Percentiles rank a stretch among this genome's conserved stretches.
phyloP scores from a whole-genome alignment of 2,113 vertebrate species.

The Heteronetta atricapilla region DNA sequence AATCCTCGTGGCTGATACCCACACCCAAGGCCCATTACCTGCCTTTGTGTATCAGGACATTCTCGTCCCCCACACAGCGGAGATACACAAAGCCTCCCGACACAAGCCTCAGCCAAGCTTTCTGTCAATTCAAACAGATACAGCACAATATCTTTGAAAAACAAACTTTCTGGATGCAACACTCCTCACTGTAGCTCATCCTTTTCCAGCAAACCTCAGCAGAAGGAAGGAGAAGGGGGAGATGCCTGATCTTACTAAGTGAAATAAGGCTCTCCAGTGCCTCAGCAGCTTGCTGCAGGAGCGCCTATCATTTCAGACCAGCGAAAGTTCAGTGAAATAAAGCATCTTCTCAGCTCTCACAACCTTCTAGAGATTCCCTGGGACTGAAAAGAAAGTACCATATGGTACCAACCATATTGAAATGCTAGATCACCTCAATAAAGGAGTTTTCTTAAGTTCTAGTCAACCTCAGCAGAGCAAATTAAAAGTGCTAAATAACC shows the following conservation, averaged over 20 bases:
- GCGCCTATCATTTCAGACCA: background rate
- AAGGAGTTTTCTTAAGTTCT: background rate
- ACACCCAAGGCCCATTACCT: rapidly evolving
- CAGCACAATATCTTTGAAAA: background rate
- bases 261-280: background rate
- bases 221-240: background rate
- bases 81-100: background rate
- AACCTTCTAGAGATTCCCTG: background rate
- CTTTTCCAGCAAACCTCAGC: background rate
- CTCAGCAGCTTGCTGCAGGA: background rate
- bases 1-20: background rate
- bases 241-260: background rate
- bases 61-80: background rate
- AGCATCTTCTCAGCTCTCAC: background rate
- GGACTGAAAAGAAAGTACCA: background rate
- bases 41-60: rapidly evolving
- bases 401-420: background rate
- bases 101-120: background rate
- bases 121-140: background rate
- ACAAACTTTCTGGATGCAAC: background rate
- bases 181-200: background rate
- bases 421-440: background rate
- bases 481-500: background rate
- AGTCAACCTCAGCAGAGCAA: background rate
- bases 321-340: background rate